Percentiles rank a stretch among this genome's conserved stretches.
Conservation (phyloP, 2,888 invertebrate species). For the Encarsia formosa region DNA sequence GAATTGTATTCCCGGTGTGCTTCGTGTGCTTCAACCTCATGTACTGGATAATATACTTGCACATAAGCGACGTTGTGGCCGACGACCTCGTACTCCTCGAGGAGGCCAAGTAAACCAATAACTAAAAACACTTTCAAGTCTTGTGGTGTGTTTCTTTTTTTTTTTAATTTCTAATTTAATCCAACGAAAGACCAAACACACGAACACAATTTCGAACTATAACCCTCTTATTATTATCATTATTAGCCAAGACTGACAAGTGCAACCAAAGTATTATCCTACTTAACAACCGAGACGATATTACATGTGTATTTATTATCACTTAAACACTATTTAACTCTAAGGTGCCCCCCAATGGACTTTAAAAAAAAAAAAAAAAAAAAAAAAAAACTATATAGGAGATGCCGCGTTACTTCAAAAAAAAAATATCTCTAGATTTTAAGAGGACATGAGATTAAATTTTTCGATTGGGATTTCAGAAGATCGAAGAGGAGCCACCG, state of each 20-base stretch:
- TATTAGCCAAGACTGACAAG: too few relatives aligned
- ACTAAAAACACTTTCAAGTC: too few relatives aligned
- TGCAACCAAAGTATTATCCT: too few relatives aligned
- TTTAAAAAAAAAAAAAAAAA: background rate
- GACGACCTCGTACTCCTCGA: constrained; percentile 74
- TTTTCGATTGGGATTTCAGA: background rate
- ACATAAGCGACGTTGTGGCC: constrained; percentile 93
- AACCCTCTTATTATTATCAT: too few relatives aligned
- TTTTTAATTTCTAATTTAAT: too few relatives aligned
- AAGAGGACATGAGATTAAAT: background rate
- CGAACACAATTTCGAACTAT: too few relatives aligned
- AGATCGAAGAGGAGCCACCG: constrained; percentile 17
- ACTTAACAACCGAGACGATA: too few relatives aligned
- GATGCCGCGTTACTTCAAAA: background rate
- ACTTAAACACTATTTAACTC: too few relatives aligned
- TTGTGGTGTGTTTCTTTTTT: too few relatives aligned
- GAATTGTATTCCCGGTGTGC: constrained; percentile 96
- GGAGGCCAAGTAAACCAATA: constrained; percentile 47
- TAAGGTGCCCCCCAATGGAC: background rate
- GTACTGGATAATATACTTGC: constrained; percentile 96
- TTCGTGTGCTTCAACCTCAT: constrained; percentile 98
- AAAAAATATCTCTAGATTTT: background rate
- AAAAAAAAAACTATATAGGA: background rate
- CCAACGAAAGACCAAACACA: too few relatives aligned
- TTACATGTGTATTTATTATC: too few relatives aligned